These are phyloP conservation scores for Trypoxylon attenuatum DNA, from an alignment of 2,888 invertebrate genomes.

Conservation along the genomic window DNA sequence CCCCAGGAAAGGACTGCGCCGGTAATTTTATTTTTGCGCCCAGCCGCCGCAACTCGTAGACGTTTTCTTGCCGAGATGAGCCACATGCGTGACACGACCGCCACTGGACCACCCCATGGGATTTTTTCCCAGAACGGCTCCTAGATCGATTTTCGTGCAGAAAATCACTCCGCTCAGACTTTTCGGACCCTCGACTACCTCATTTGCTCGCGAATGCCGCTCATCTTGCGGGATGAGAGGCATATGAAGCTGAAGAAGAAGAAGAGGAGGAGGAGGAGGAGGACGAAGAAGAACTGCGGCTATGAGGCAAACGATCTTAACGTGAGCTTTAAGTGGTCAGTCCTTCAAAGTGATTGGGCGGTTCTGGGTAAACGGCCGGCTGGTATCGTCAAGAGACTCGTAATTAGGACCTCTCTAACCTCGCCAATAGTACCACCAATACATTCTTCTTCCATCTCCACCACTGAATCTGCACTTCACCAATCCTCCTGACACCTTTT, in stretches of 20 bases:
- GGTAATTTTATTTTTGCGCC: not conserved
- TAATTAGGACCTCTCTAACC: constrained; percentile 17
- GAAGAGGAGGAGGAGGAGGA: not conserved
- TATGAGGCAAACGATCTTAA: constrained; percentile 15
- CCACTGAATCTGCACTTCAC: too few relatives aligned
- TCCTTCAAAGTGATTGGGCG: constrained; percentile 4
- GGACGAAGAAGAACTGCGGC: not conserved
- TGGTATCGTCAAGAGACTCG: constrained; percentile 12
- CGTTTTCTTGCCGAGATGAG: not conserved
- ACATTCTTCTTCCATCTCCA: too few relatives aligned
- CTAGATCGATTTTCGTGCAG: constrained; percentile 47
- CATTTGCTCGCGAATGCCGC: too few relatives aligned
- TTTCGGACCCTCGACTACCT: too few relatives aligned
- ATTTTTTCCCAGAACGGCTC: constrained; percentile 36
- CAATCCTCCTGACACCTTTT: too few relatives aligned
- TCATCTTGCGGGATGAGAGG: too few relatives aligned
- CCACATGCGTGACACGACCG: constrained; percentile 12
- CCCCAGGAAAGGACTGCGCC: constrained; percentile 1
- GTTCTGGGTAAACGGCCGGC: constrained; percentile 5
- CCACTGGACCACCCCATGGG: constrained; percentile 21
- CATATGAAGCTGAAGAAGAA: not conserved
- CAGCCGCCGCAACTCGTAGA: not conserved
- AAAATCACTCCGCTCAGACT: constrained; percentile 26
- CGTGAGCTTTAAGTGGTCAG: constrained; percentile 2
- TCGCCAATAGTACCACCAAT: too few relatives aligned